Conservation (phyloP, 2,113 vertebrate species). For the Odontophorus gujanensis region DNA sequence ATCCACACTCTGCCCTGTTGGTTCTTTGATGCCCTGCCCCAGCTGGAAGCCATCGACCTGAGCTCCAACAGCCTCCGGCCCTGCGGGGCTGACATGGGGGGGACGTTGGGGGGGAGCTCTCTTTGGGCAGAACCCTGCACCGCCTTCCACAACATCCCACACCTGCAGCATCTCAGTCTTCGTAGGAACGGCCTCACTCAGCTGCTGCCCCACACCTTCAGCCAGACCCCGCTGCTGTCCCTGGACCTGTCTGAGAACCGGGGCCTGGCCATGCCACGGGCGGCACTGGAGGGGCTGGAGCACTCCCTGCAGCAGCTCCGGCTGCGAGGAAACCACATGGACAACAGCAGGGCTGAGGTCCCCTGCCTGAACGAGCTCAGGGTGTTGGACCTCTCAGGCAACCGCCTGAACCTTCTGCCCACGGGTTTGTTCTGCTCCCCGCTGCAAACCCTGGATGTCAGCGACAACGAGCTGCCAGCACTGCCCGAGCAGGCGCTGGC, state of each 20-base stretch:
- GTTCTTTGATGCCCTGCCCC: conserved; percentile 77
- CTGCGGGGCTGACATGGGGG: conserved; percentile 17
- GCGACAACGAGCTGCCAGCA: conserved; percentile 66
- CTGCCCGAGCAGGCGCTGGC: conserved; percentile 35
- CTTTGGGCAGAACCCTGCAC: conserved; percentile 54
- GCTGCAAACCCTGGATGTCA: conserved; percentile 72
- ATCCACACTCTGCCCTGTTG: conserved; percentile 65
- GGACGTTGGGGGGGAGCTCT: neutral
- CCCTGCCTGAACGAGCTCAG: conserved; percentile 75
- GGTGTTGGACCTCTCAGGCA: conserved; percentile 76
- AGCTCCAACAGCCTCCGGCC: conserved; percentile 77
- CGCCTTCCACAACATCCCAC: conserved; percentile 64
- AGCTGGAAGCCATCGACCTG: conserved; percentile 77
- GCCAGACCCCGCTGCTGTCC: conserved; percentile 68
- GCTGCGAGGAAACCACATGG: conserved; percentile 77
- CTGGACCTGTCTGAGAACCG: conserved; percentile 80
- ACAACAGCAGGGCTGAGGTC: conserved; percentile 32
- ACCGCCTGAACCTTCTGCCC: conserved; percentile 73
- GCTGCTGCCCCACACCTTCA: conserved; percentile 73
- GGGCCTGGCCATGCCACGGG: conserved; percentile 52
- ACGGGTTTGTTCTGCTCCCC: conserved; percentile 67
- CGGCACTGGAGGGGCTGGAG: conserved; percentile 69
- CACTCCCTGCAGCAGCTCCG: conserved; percentile 77
- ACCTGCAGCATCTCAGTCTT: conserved; percentile 79
- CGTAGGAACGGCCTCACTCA: conserved; percentile 71